phyloP scores from a whole-genome alignment of 2,888 invertebrate species.

The Axea sp. region DNA sequence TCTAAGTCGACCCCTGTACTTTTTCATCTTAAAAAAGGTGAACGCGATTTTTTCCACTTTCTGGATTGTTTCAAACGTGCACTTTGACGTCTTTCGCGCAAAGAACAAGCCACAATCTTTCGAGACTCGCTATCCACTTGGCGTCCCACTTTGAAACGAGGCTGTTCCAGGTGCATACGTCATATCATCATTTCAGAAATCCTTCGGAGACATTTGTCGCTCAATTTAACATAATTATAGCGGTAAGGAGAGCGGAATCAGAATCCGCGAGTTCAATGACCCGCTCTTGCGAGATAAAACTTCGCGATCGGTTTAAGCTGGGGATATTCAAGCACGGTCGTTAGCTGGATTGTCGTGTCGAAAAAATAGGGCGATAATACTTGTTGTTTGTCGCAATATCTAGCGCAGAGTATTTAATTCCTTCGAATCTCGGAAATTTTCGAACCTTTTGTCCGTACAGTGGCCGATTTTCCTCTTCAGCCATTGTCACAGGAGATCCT shows the following conservation, averaged over 20 bases:
- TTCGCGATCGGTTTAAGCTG: conserved; percentile 1
- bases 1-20: too few relatives aligned
- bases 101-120: conserved; percentile 40
- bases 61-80: conserved; percentile 28
- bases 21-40: too few relatives aligned
- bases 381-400: conserved; percentile 5
- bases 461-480: conserved; percentile 18
- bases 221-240: conserved; percentile 11
- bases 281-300: neutral
- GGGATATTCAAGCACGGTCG: neutral
- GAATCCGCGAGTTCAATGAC: conserved; percentile 3
- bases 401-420: conserved; percentile 5
- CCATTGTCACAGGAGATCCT: conserved; percentile 29
- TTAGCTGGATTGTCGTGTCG: neutral
- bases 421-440: neutral
- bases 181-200: conserved; percentile 6
- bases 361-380: conserved; percentile 5
- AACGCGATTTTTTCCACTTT: conserved; percentile 48
- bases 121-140: conserved; percentile 38
- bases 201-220: conserved; percentile 9
- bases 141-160: conserved; percentile 34
- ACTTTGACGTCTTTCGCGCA: conserved; percentile 42
- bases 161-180: conserved; percentile 4
- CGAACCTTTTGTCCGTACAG: conserved; percentile 12
- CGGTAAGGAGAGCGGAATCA: neutral